A percentile compares a stretch with the other conserved stretches of the same genome.
Evolutionary conservation across 30 jellyfish, hydroid and myxozoan genomes (phyloP).

Genomic region (Hydractinia echinata): DNA sequence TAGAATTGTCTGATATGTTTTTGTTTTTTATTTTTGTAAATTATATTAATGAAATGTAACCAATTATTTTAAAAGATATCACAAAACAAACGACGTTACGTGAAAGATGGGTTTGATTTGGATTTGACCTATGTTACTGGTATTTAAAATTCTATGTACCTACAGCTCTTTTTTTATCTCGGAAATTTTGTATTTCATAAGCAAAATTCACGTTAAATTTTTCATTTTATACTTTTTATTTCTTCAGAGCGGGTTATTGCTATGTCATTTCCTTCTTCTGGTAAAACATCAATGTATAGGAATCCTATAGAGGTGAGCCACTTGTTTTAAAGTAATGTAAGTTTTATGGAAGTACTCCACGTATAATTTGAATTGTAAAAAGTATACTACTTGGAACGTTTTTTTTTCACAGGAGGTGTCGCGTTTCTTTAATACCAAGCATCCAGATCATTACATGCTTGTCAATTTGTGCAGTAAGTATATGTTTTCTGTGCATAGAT

Average conservation of each 20-base stretch:
- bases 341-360: not conserved
- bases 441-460: constrained; percentile 66
- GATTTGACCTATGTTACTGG: constrained; percentile 94
- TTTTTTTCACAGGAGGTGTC: constrained; percentile 69
- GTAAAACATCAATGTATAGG: constrained; percentile 95
- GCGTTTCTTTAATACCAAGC: constrained; percentile 79
- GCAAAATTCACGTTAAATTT: not conserved
- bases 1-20: not conserved
- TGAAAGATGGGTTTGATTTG: constrained; percentile 91
- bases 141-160: not conserved
- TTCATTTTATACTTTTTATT: not conserved
- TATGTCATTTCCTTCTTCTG: constrained; percentile 98
- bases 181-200: not conserved
- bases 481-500: not conserved
- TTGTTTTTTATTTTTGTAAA: not conserved
- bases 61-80: constrained; percentile 51
- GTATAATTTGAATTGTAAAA: not conserved
- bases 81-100: constrained; percentile 88
- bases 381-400: not conserved
- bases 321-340: not conserved
- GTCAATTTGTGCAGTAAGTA: constrained; percentile 88
- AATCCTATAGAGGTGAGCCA: constrained; percentile 83
- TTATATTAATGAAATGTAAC: not conserved
- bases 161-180: not conserved
- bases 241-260: constrained; percentile 90